Conservation (phyloP, 1,140 invertebrate genomes). For the Hetaerina americana region DNA sequence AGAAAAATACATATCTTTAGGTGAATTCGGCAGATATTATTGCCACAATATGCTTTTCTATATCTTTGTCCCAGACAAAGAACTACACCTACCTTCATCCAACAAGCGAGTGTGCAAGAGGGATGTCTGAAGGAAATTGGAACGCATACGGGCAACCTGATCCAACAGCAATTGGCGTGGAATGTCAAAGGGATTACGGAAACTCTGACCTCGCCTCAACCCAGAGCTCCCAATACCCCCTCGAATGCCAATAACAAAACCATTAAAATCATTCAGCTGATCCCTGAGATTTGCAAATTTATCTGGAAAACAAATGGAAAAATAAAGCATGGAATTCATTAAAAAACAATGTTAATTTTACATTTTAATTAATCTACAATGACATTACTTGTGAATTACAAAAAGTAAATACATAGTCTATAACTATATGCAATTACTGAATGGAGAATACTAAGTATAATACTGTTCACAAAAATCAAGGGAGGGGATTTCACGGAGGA, state of each 20-base stretch:
- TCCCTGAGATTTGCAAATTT: slow-evolving; percentile 68
- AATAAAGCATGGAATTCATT: background rate
- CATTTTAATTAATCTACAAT: background rate
- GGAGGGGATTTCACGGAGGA: background rate
- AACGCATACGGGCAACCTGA: slow-evolving; percentile 86
- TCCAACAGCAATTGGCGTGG: slow-evolving; percentile 75
- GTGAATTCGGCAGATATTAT: too few species aligned
- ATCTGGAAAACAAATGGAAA: too few species aligned
- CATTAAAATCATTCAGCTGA: slow-evolving; percentile 74
- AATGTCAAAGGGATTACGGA: slow-evolving; percentile 94
- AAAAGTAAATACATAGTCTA: background rate
- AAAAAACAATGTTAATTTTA: background rate
- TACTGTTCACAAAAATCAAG: background rate
- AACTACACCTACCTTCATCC: slow-evolving; percentile 48
- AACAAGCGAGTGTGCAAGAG: slow-evolving; percentile 57
- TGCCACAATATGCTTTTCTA: too few species aligned
- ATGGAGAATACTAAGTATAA: background rate
- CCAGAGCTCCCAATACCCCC: slow-evolving; percentile 39
- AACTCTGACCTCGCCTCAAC: slow-evolving; percentile 54
- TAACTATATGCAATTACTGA: background rate
- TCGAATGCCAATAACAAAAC: slow-evolving; percentile 54
- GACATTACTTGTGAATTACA: too few species aligned
- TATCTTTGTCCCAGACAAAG: background rate
- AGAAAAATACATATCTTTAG: too few species aligned
- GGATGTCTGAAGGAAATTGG: slow-evolving; percentile 79